Evolutionary conservation across 1,140 invertebrate species (phyloP).

Genomic region (Ectropis grisescens): DNA sequence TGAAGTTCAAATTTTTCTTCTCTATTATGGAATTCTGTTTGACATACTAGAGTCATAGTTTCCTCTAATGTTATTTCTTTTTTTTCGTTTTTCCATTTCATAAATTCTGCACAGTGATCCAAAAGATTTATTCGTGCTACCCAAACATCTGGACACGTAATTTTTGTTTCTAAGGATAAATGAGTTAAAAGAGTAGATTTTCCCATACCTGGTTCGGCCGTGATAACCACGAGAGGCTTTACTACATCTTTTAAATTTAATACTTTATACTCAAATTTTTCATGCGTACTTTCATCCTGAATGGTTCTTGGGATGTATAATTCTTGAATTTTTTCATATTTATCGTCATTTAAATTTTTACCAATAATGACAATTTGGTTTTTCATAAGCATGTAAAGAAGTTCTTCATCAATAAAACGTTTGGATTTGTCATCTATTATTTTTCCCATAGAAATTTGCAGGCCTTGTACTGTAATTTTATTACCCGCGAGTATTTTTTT

Average conservation of each 20-base stretch:
- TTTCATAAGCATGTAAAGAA: slow-evolving; percentile 3
- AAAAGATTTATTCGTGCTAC: slow-evolving; percentile 7
- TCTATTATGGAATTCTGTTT: too few relatives aligned
- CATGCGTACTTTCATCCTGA: too few relatives aligned
- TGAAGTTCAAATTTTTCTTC: too few relatives aligned
- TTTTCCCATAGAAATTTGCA: too few relatives aligned
- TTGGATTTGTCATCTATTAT: too few relatives aligned
- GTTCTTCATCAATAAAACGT: too few relatives aligned
- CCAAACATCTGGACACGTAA: slow-evolving; percentile 2
- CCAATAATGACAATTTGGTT: slow-evolving; percentile 2
- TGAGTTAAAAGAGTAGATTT: slow-evolving; percentile 8
- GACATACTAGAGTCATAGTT: too few relatives aligned
- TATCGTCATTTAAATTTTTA: not conserved
- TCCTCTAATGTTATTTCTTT: not conserved
- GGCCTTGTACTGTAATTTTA: too few relatives aligned
- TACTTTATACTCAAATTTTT: not conserved
- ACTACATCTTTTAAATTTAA: not conserved
- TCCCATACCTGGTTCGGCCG: slow-evolving; percentile 6
- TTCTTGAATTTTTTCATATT: slow-evolving; percentile 4
- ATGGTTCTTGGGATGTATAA: not conserved
- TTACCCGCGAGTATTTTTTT: not conserved
- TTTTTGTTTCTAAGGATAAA: slow-evolving; percentile 5
- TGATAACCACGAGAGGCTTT: not conserved
- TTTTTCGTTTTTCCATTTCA: slow-evolving; percentile 2
- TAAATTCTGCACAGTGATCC: not conserved